These are phyloP conservation scores for Calidris pygmaea DNA, from an alignment of 2,113 vertebrate species.

Conservation along the genomic window DNA sequence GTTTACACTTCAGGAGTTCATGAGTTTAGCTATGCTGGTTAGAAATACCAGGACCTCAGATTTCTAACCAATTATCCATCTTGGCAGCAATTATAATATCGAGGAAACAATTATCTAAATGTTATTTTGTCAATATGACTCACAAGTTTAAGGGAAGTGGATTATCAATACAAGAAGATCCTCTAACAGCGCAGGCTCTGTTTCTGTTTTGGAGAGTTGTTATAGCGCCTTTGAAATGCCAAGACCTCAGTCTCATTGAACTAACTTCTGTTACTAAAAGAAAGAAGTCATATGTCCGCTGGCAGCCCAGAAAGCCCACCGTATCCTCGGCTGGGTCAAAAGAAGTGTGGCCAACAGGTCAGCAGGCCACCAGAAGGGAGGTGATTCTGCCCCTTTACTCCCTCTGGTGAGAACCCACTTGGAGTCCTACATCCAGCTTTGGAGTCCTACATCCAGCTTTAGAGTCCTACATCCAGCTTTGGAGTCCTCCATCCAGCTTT, in stretches of 20 bases:
- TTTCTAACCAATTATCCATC: neutral
- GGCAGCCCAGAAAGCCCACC: too few relatives aligned
- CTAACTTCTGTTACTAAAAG: rapidly evolving
- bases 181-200: neutral
- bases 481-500: too few relatives aligned
- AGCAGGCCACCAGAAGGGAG: too few relatives aligned
- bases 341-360: too few relatives aligned
- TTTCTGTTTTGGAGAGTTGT: neutral
- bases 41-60: neutral
- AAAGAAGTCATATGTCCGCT: neutral
- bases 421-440: too few relatives aligned
- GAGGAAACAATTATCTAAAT: neutral
- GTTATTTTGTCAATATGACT: neutral
- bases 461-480: too few relatives aligned
- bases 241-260: neutral
- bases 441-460: too few relatives aligned
- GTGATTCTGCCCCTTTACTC: too few relatives aligned
- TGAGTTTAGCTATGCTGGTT: neutral
- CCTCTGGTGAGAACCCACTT: too few relatives aligned
- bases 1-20: neutral
- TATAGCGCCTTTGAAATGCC: neutral
- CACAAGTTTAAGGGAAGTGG: neutral
- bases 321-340: too few relatives aligned
- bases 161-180: neutral
- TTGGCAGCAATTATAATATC: neutral